Base-by-base conservation (phyloP, 2,797 vertebrate species). In the Aulostomus chinensis region DNA sequence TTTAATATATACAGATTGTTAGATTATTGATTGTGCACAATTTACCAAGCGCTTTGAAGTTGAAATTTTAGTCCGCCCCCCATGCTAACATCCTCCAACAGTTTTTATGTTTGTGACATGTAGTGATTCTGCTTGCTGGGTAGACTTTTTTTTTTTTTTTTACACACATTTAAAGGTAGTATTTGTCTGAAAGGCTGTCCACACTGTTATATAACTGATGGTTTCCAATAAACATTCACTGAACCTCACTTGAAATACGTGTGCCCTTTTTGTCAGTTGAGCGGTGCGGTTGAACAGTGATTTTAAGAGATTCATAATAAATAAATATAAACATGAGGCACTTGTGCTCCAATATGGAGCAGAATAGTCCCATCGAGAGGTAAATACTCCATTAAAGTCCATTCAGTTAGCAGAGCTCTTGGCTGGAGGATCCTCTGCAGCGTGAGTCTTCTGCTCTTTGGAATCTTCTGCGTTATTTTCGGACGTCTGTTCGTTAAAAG, bases 141-240 rank as follows among this genome's bases (percentile, higher is more conserved):
- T 88, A 86, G 73, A 62, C 75, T 56, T 81, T 66, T 34, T 74
- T 75, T 69, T 76, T 80, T 56, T 81, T 66, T 34, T 74, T 75
- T 69, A 74, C 80, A 74, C 78, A 76, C 60, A 60, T 76, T 57
- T 34, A 41, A 65, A 47, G 21, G 13, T 64, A 60, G 62, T 41
- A 52, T 51, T 83, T 73, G 50, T 89, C 73, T 63, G 53, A 78
- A 70, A 69, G 62, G 61, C 73, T 87, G 70, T 80, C 63, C 67
- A 79, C 70, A 74, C 78, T 85, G 76, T 83, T 88, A 30, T 69
- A 63, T 75, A 72, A 75, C 71, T 68, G 51, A 70, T 79, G 87
- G 76, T 86, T 76, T 85, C 85, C 64, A 91, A 89, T 91, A 91
- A 93, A 90, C 68, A 84, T 71, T 84, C 70, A 88, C 68, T 60